Evolutionary conservation across 1,140 invertebrate species (phyloP).

Genomic region (Cotesia chilonis): DNA sequence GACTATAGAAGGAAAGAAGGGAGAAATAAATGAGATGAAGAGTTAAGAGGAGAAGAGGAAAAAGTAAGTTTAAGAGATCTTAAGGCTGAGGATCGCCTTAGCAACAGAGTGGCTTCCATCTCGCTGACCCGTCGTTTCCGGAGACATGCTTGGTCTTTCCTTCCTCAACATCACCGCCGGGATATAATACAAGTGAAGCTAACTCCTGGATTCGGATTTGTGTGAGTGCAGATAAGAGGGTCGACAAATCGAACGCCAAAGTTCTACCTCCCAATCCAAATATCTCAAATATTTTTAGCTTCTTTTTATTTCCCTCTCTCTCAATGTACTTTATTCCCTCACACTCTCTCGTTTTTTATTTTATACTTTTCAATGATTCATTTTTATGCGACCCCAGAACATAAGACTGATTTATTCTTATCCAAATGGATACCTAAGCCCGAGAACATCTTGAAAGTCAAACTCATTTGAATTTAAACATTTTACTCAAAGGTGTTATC

Average conservation of each 20-base stretch:
- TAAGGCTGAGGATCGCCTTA: constrained; percentile 49
- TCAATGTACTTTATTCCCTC: no score
- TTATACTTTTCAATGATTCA: constrained; percentile 24
- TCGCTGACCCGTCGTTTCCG: constrained; percentile 55
- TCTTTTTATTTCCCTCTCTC: no score
- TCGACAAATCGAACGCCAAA: constrained; percentile 31
- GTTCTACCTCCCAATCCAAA: constrained; percentile 24
- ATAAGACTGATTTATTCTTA: constrained; percentile 33
- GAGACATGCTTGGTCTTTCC: constrained; percentile 48
- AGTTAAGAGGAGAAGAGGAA: constrained; percentile 5
- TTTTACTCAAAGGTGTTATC: constrained; percentile 40
- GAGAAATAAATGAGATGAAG: neutral
- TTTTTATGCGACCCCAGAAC: constrained; percentile 8
- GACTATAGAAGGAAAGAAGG: neutral
- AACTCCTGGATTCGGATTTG: constrained; percentile 19
- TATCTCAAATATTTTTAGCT: neutral
- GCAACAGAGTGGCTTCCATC: constrained; percentile 57
- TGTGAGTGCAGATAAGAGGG: constrained; percentile 14
- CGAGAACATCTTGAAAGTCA: constrained; percentile 55
- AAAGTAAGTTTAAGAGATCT: constrained; percentile 8
- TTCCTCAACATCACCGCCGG: constrained; percentile 23
- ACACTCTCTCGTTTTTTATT: neutral
- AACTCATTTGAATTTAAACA: constrained; percentile 54
- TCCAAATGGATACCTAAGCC: constrained; percentile 27
- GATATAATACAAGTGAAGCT: no score